A percentile compares a stretch with the other conserved stretches of the same genome.
Conservation (phyloP, 1,140 invertebrate genomes). For the Heliothis subflexa region DNA sequence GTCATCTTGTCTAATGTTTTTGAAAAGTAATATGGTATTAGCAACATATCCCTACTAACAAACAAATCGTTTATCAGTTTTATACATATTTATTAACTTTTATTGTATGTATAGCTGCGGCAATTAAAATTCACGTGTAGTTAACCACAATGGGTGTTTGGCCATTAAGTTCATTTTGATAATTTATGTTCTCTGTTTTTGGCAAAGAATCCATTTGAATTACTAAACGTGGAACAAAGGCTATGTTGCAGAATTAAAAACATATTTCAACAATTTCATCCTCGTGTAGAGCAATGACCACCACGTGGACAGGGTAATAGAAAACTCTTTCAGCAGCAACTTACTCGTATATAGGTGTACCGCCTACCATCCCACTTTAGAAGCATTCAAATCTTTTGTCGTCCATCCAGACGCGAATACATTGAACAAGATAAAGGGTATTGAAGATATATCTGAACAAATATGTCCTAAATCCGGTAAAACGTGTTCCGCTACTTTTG, state of each 20-base stretch:
- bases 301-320: slow-evolving; percentile 87
- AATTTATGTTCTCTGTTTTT: too few relatives aligned
- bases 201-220: too few relatives aligned
- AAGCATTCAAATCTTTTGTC: slow-evolving; percentile 92
- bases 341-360: slow-evolving; percentile 95
- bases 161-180: too few relatives aligned
- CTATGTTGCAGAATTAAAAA: neutral
- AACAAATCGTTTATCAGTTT: too few relatives aligned
- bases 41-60: too few relatives aligned
- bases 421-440: slow-evolving; percentile 85
- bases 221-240: too few relatives aligned
- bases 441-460: slow-evolving; percentile 80
- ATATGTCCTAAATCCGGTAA: slow-evolving; percentile 54
- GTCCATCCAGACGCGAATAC: slow-evolving; percentile 84
- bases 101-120: too few relatives aligned
- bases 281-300: slow-evolving; percentile 58
- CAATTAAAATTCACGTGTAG: too few relatives aligned
- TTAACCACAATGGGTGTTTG: too few relatives aligned
- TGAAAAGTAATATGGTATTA: too few relatives aligned
- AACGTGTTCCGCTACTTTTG: slow-evolving; percentile 49
- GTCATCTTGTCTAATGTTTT: too few relatives aligned
- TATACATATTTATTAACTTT: too few relatives aligned
- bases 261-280: slow-evolving; percentile 35
- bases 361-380: slow-evolving; percentile 93
- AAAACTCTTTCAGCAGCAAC: slow-evolving; percentile 92